Evolutionary conservation across 2,113 vertebrate genomes (phyloP).

Genomic region (Plotosus lineatus): DNA sequence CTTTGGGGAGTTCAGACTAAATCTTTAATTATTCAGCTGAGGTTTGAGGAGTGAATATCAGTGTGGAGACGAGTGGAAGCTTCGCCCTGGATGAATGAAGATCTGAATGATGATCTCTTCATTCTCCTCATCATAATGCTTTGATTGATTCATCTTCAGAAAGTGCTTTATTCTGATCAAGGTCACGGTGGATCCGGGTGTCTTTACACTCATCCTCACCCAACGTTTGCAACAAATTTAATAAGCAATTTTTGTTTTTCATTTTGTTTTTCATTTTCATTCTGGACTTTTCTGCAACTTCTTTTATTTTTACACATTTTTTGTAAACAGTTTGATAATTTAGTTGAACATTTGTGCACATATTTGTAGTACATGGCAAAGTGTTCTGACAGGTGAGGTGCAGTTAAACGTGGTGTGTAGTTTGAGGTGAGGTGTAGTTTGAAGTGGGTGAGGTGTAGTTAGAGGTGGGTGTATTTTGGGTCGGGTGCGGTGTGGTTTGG

Average conservation of each 20-base stretch:
- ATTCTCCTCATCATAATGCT: neutral
- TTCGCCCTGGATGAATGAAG: neutral
- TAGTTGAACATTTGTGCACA: too few species aligned
- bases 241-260: too few species aligned
- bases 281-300: neutral
- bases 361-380: neutral
- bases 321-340: neutral
- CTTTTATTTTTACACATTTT: neutral
- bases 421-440: too few species aligned
- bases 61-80: neutral
- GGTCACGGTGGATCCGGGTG: neutral
- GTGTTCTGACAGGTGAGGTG: neutral
- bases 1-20: conserved; percentile 9
- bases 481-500: too few species aligned
- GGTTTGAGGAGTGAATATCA: conserved; percentile 1
- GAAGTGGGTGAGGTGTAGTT: too few species aligned
- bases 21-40: conserved; percentile 10
- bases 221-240: neutral
- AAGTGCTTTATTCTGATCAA: neutral
- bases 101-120: conserved; percentile 1
- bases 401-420: too few species aligned
- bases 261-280: too few species aligned
- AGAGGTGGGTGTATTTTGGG: too few species aligned
- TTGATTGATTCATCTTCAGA: neutral
- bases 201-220: neutral